Base-by-base conservation (phyloP, 2,888 invertebrate genomes). In the Acanthopleura granulata region DNA sequence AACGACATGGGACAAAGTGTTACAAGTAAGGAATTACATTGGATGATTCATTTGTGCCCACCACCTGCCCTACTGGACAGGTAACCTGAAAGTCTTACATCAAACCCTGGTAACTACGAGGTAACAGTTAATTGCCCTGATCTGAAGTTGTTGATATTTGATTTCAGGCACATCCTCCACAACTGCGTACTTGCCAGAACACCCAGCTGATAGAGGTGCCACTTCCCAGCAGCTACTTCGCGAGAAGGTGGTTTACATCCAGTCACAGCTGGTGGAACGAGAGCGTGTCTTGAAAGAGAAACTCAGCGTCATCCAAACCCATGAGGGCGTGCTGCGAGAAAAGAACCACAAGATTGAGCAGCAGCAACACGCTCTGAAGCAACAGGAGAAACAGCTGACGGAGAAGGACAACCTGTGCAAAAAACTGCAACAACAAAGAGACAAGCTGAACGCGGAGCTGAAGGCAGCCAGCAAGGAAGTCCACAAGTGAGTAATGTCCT, bases 391-490 rank as follows among this genome's bases (percentile, higher is more conserved):
- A 72, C 40, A 22, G 15, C n/a, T 72, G 57, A 57, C 27, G 30
- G 62, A 61, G 29, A 70, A 76, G 66, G 75, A 77, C 30, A 50
- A 27, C 14, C 72, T 72, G n/a, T 40, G 18, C 18, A 40, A 49
- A 9, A 40, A 49, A n/a, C 25, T 71, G 22, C 22, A 29, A 6
- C 66, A 74, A 6, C 74, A 82, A 75, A 71, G 76, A 18, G 78
- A 79, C 18, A 74, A 74, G 6, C 75, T 78, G 69, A 73, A 75
- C 57, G 75, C 73, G 49, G 76, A 77, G 57, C 74, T 82, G 70
- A 79, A 78, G 57, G 1, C 16, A 1, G n/a, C 57, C 1, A 72
- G 9, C 6, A 72, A 50, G 22, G 57, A 50, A 18, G 22, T 72
- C 3, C n/a, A 72, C 16, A 72, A 29, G 72, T 71, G n/a, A 22